These are phyloP conservation scores for Potamarius usumacintae DNA, from an alignment of 2,113 vertebrate species.

Conservation along the genomic window DNA sequence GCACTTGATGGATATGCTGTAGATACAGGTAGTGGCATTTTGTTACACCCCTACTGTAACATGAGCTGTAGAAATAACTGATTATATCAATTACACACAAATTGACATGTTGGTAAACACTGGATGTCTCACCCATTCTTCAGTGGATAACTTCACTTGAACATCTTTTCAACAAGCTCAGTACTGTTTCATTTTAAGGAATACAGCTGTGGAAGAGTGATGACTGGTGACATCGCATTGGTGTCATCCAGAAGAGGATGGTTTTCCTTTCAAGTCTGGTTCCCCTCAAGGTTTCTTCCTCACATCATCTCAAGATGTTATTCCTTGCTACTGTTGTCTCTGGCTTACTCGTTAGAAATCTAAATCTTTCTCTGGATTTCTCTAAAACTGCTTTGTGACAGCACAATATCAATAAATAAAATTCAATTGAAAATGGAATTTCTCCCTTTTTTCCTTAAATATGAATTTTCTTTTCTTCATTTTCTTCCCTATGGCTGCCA, in stretches of 20 bases:
- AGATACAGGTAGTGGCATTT: neutral
- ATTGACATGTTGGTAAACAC: neutral
- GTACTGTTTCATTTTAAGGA: neutral
- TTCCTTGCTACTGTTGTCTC: neutral
- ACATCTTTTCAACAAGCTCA: neutral
- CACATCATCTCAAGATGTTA: neutral
- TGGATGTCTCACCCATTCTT: neutral
- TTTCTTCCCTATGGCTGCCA: neutral
- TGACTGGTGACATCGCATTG: neutral
- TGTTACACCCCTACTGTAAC: neutral
- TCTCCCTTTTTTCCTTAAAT: neutral
- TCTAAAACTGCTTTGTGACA: neutral
- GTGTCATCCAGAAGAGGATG: neutral
- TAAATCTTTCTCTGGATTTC: neutral
- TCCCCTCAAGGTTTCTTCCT: neutral
- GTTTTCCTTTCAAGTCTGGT: neutral
- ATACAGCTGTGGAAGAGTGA: neutral
- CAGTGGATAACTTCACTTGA: neutral
- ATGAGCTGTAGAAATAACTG: neutral
- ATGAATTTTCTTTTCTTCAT: neutral
- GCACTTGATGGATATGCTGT: neutral
- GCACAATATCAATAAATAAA: neutral
- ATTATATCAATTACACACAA: neutral
- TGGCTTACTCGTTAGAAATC: neutral
- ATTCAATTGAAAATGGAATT: neutral